A percentile compares a stretch with the other conserved stretches of the same genome.
These are phyloP conservation scores for Caligus rogercresseyi DNA, from an alignment of 1,140 invertebrate genomes.

Conservation along the genomic window DNA sequence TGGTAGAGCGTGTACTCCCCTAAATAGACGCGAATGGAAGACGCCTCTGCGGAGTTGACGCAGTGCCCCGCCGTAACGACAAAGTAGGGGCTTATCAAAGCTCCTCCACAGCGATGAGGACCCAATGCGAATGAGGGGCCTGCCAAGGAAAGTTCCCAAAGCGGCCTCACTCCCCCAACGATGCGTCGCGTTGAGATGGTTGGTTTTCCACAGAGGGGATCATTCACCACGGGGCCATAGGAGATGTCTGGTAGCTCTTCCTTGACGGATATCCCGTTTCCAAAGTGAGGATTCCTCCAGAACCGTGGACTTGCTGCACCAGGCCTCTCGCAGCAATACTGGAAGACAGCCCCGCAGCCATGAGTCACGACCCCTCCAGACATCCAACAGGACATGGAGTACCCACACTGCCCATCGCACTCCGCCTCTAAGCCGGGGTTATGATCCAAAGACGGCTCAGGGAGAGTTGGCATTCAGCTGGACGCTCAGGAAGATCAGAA, in stretches of 20 bases:
- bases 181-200: constrained; percentile 62
- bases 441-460: background rate
- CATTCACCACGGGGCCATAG: constrained; percentile 50
- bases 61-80: constrained; percentile 92
- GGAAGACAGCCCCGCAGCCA: constrained; percentile 57
- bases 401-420: constrained; percentile 59
- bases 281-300: constrained; percentile 34
- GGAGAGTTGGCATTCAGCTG: no score
- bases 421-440: background rate
- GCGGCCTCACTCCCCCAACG: constrained; percentile 68
- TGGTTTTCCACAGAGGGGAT: constrained; percentile 64
- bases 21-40: constrained; percentile 73
- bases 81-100: constrained; percentile 71
- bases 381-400: constrained; percentile 80
- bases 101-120: constrained; percentile 78
- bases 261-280: background rate
- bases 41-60: constrained; percentile 47
- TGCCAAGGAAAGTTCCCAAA: no score
- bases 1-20: constrained; percentile 87
- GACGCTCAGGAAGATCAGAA: no score
- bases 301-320: constrained; percentile 27
- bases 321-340: constrained; percentile 52
- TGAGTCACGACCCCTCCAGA: constrained; percentile 65
- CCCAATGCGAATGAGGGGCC: constrained; percentile 77
- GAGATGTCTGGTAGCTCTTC: constrained; percentile 26